Percentiles rank a stretch among this genome's conserved stretches.
Evolutionary conservation across 92 coral and sea anemone species (phyloP).

Genomic region (Actinernus sp.): DNA sequence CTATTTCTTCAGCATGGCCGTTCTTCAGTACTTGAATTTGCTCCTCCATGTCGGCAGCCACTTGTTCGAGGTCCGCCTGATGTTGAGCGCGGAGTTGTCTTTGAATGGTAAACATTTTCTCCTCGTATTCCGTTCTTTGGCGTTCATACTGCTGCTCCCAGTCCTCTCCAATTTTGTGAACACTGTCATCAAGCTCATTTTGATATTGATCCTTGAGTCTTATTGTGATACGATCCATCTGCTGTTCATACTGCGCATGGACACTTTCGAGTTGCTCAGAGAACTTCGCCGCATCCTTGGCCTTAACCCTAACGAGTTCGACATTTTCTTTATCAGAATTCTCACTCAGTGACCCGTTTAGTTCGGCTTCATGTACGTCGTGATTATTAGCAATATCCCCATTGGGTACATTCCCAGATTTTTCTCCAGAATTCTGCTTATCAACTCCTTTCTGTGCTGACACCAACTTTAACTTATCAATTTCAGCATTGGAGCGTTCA

Average conservation of each 20-base stretch:
- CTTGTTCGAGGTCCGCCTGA: constrained; percentile 91
- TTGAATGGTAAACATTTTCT: constrained; percentile 82
- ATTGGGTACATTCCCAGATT: constrained; percentile 8
- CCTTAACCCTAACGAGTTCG: constrained; percentile 10
- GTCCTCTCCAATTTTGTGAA: constrained; percentile 78
- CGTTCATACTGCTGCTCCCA: constrained; percentile 86
- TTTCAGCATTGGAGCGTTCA: constrained; percentile 76
- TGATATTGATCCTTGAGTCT: constrained; percentile 84
- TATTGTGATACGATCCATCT: constrained; percentile 76
- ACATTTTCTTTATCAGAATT: constrained; percentile 35
- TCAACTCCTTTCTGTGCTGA: constrained; percentile 45
- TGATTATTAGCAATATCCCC: constrained; percentile 13
- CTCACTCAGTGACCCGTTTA: constrained; percentile 40
- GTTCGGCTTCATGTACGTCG: constrained; percentile 1
- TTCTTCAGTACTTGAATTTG: constrained; percentile 89
- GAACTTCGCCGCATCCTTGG: constrained; percentile 7
- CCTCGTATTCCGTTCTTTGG: constrained; percentile 88
- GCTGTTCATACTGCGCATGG: constrained; percentile 71
- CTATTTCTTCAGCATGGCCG: constrained; percentile 81
- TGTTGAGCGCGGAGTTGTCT: constrained; percentile 86
- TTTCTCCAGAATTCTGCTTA: constrained; percentile 1
- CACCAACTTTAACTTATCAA: constrained; percentile 42
- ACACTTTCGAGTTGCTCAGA: constrained; percentile 59
- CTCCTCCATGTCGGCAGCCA: constrained; percentile 95
- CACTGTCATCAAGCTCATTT: constrained; percentile 85